phyloP scores from a whole-genome alignment of 2,888 invertebrate genomes.

The Helleia helle region DNA sequence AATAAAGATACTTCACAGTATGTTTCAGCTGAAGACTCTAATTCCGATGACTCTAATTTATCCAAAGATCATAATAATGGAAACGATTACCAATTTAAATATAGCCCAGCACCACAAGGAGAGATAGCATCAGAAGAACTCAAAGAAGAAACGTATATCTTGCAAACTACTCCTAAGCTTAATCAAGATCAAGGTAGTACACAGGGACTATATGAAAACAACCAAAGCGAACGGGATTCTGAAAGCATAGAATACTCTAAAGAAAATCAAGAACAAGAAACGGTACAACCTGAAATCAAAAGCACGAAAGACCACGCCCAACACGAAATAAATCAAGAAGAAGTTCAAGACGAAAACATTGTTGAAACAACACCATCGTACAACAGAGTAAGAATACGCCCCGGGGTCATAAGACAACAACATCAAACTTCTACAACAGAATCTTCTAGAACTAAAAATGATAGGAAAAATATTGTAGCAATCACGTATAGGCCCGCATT shows the following conservation, averaged over 20 bases:
- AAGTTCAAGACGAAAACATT: conserved; percentile 43
- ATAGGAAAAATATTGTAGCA: conserved; percentile 41
- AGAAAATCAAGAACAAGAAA: conserved; percentile 27
- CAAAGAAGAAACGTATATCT: conserved; percentile 34
- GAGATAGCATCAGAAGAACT: conserved; percentile 34
- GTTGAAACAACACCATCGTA: conserved; percentile 62
- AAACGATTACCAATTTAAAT: conserved; percentile 35
- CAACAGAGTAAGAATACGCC: conserved; percentile 54
- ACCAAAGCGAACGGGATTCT: conserved; percentile 30
- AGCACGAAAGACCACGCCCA: conserved; percentile 27
- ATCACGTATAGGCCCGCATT: conserved; percentile 64
- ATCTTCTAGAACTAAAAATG: conserved; percentile 39
- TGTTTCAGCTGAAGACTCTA: conserved; percentile 31
- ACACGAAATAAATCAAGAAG: conserved; percentile 27
- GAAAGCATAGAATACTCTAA: conserved; percentile 35
- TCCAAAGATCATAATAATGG: neutral
- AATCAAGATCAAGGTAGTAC: conserved; percentile 33
- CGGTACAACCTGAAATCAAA: conserved; percentile 13
- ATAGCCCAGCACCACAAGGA: conserved; percentile 38
- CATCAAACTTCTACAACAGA: conserved; percentile 51
- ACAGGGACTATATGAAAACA: conserved; percentile 31
- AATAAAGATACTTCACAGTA: conserved; percentile 33
- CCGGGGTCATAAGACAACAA: conserved; percentile 54
- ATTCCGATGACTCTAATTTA: conserved; percentile 29
- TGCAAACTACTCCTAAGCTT: conserved; percentile 35